Percentiles rank a stretch among this genome's conserved stretches.
Evolutionary conservation across 2,797 vertebrate genomes (phyloP).

Genomic region (Merluccius polli): DNA sequence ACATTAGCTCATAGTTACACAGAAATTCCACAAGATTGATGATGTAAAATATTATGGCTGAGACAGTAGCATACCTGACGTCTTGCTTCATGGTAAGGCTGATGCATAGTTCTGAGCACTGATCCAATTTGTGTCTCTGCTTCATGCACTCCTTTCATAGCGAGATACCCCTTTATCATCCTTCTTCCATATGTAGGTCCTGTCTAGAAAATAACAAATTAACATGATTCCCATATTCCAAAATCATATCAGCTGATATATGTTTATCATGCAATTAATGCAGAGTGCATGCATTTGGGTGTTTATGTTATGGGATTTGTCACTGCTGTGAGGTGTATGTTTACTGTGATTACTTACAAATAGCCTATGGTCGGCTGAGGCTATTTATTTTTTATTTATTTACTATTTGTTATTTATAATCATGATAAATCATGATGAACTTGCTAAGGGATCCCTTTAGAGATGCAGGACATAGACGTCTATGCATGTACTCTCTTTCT

Average conservation of each 20-base stretch:
- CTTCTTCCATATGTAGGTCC: conserved; percentile 19
- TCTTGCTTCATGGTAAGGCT: conserved; percentile 30
- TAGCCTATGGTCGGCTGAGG: conserved; percentile 1
- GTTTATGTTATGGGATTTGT: neutral
- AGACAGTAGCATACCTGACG: conserved; percentile 7
- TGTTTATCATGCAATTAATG: neutral
- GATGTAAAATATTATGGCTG: neutral
- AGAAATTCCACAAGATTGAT: neutral
- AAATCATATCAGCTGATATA: neutral
- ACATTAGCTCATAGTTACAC: conserved; percentile 4
- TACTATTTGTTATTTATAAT: neutral
- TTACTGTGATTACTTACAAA: conserved; percentile 4
- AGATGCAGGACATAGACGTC: too few species aligned
- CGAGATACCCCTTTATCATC: conserved; percentile 26
- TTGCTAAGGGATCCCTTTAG: too few species aligned
- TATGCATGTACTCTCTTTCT: too few species aligned
- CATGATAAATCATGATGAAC: too few species aligned
- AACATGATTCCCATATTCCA: neutral
- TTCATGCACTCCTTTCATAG: conserved; percentile 22
- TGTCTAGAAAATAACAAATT: conserved; percentile 17
- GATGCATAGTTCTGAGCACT: conserved; percentile 13
- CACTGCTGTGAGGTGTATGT: conserved; percentile 5
- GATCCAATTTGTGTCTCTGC: conserved; percentile 23
- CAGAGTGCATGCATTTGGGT: neutral
- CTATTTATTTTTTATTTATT: conserved; percentile 12